Conservation (phyloP, 2,113 vertebrate genomes). For the Notiomystis cincta region DNA sequence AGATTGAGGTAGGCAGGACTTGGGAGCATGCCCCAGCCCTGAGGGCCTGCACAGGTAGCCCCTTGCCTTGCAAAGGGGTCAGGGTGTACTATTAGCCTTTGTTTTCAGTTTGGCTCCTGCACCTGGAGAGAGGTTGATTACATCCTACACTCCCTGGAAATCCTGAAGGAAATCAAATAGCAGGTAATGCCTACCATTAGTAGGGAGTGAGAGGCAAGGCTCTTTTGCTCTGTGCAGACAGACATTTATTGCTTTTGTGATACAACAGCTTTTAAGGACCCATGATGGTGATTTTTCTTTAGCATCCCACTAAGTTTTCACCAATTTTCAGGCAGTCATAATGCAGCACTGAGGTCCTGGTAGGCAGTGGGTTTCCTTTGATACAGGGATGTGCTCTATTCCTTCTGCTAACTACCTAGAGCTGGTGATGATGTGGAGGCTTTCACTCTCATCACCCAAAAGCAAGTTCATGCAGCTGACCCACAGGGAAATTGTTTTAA, state of each 20-base stretch:
- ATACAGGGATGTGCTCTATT: background rate
- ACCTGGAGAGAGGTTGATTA: background rate
- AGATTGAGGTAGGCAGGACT: background rate
- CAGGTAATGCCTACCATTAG: accelerated
- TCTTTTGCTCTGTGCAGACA: background rate
- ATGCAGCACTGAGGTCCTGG: background rate
- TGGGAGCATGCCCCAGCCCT: accelerated
- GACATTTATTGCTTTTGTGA: background rate
- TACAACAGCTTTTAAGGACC: background rate
- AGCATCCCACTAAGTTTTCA: background rate
- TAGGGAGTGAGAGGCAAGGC: background rate
- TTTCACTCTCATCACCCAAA: background rate
- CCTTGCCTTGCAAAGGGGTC: accelerated
- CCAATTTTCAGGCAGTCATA: background rate
- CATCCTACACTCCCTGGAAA: background rate
- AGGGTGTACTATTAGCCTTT: accelerated
- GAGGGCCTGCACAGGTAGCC: background rate
- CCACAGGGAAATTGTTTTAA: background rate
- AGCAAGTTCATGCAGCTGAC: background rate
- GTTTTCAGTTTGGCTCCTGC: background rate
- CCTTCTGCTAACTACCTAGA: background rate
- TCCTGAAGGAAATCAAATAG: background rate
- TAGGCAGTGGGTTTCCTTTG: background rate
- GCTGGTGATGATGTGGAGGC: background rate
- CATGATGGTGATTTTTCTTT: background rate